Evolutionary conservation across 1,140 invertebrate genomes (phyloP), one percentile per base, ranked within the genome.

Genomic region (Kradibia gibbosae): DNA sequence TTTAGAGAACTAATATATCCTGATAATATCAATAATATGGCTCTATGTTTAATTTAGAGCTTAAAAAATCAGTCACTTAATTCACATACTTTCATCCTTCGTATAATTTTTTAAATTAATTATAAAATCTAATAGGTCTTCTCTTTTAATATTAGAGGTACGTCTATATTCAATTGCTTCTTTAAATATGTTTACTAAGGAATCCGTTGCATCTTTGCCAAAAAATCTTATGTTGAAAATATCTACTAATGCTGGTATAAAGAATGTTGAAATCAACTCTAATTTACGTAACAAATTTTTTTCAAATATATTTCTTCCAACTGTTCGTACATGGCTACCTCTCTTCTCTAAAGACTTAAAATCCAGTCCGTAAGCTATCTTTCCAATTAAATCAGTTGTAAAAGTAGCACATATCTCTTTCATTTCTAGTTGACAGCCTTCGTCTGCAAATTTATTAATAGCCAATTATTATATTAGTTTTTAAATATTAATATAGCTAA

Each of bases 81-180:
- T 70, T 67, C 0, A n/a, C 22, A 28, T 79, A 28, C 22, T 60
- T 15, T 60, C 25, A 13, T 48, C 36, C 50, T 91, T 83, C 83
- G 90, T 88, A 70, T 90, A 86, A 15, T 88, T 88, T 82, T 91
- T 92, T 72, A 93, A 87, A 42, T 93, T 91, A 39, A 94, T 89
- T 28, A 94, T 72, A 50, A 93, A 85, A 85, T 94, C 93, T 2
- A 94, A 89, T 20, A 94, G 92, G 84, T 94, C 93, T 73, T 92
- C 90, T 77, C 92, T 88, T 20, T 87, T 88, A 7, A 85, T 77
- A 11, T 88, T 85, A 39, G 80, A 86, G 31, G 84, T 84, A 53
- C 89, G 85, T 31, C 91, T 83, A 17, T 90, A 48, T 1, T 83
- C 79, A 0, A 90, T 77, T 28, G 85, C 85, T 4, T 88, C 82